A percentile compares a stretch with the other conserved stretches of the same genome.
Conservation (phyloP, 1,140 invertebrate species). For the Tetramorium alpestre region DNA sequence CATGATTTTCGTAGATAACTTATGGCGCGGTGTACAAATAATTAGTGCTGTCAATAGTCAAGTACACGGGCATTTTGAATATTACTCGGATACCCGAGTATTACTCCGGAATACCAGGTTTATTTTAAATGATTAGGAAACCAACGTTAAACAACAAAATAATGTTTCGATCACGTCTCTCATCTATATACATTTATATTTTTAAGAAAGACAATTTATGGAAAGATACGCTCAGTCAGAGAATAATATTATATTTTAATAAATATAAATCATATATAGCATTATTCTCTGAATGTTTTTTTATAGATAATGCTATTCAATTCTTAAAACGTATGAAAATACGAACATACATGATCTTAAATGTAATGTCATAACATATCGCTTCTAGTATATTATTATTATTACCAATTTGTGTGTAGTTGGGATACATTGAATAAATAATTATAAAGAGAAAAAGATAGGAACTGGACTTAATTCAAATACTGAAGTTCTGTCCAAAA, state of each 20-base stretch:
- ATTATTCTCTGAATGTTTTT: slow-evolving; percentile 21
- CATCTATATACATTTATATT: not conserved
- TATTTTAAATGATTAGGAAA: slow-evolving; percentile 19
- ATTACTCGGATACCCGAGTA: slow-evolving; percentile 1
- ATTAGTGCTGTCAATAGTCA: slow-evolving; percentile 40
- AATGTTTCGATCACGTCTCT: not conserved
- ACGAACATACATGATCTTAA: slow-evolving; percentile 23
- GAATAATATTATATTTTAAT: slow-evolving; percentile 20
- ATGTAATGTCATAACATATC: not conserved
- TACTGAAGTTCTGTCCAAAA: not conserved
- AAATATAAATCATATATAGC: slow-evolving; percentile 5
- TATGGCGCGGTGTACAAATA: slow-evolving; percentile 27
- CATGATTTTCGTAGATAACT: slow-evolving; percentile 16
- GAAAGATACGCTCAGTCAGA: not conserved
- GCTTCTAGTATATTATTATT: slow-evolving; percentile 13
- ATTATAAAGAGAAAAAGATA: slow-evolving; percentile 2
- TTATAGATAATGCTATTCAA: slow-evolving; percentile 15
- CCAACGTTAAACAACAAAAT: not conserved
- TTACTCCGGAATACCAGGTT: not conserved
- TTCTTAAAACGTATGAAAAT: not conserved
- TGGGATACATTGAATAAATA: not conserved
- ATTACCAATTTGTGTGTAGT: not conserved
- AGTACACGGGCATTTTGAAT: not conserved
- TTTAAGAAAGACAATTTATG: not conserved
- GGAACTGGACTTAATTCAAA: not conserved